Base-by-base conservation (phyloP, 2,888 invertebrate genomes). In the Nemotelus nigrinus region DNA sequence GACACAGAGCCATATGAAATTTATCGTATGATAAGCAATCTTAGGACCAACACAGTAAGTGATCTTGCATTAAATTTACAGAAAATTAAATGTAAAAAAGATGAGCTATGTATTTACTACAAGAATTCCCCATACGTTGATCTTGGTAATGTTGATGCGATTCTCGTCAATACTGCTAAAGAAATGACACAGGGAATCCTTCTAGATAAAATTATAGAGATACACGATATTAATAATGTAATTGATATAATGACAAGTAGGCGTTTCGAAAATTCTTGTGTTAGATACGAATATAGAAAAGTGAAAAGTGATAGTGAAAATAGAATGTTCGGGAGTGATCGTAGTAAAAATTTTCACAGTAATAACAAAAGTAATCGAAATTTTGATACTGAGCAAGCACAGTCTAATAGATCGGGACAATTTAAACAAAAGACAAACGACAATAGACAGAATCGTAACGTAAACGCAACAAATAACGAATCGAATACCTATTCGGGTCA, bases 81-180 rank as follows among this genome's bases (percentile, higher is more conserved):
- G 41, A 48, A 39, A 50, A 53, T 68, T 25, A 68, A 68, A 50
- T 50, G 41, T 53, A 68, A 68, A 50, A 50, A 48, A 3, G 79
- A 78, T 48, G 78, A 78, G 50, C 10, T 80, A 6, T 70, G 57
- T 25, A 48, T 80, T 8, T 79, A 80, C 48, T 68, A 80, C 48
- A 67, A 70, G 50, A 53, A 76, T 68, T 67, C 68, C 25, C 53
- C 50, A 43, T 57, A 48, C 50, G 77, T 78, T 25, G 64, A 78
- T 64, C 44, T 78, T 25, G 76, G 76, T 47, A 77, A 77, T 70
- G 68, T 77, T 47, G 64, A 77, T 55, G 47, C 47, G 68, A 8
- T 77, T 8, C 8, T 79, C 48, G 70, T 79, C 3, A 77, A 77
- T 50, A 77, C 72, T 39, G 3, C 50, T 48, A 78, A 78, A 65